These are phyloP conservation scores for Tachystola acroxantha DNA, from an alignment of 2,888 invertebrate species.

Conservation along the genomic window DNA sequence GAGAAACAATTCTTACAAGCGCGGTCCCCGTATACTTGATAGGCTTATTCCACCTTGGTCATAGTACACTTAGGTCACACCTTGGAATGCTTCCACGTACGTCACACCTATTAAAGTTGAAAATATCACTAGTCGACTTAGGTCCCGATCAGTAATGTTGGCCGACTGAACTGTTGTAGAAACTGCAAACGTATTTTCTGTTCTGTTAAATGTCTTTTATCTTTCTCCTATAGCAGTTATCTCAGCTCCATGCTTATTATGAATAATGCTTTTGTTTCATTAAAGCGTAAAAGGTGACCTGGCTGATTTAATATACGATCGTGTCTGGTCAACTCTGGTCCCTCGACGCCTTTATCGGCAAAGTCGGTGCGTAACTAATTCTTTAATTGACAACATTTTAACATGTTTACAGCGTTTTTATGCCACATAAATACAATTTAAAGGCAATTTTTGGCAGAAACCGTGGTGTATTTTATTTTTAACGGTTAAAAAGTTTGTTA, in stretches of 20 bases:
- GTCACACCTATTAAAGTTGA: too few species aligned
- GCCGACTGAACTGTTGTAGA: too few species aligned
- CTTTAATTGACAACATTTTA: slow-evolving; percentile 20
- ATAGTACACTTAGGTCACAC: too few species aligned
- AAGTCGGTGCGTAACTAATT: slow-evolving; percentile 15
- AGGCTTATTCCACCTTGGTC: too few species aligned
- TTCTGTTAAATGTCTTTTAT: too few species aligned
- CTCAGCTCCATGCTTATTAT: slow-evolving; percentile 23
- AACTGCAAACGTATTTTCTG: too few species aligned
- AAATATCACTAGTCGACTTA: too few species aligned
- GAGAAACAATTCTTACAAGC: too few species aligned
- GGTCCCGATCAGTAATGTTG: too few species aligned
- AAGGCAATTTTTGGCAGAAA: not conserved
- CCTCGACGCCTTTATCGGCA: slow-evolving; percentile 1
- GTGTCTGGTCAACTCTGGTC: slow-evolving; percentile 3
- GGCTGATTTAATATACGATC: slow-evolving; percentile 49
- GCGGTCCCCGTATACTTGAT: too few species aligned
- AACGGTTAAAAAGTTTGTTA: too few species aligned
- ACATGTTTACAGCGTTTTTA: slow-evolving; percentile 11
- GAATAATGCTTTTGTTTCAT: slow-evolving; percentile 68
- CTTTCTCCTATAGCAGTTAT: slow-evolving; percentile 1
- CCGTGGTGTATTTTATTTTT: slow-evolving; percentile 2
- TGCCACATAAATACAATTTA: slow-evolving; percentile 4
- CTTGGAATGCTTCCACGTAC: too few species aligned
- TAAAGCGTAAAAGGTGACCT: slow-evolving; percentile 53